Evolutionary conservation across 2,797 vertebrate genomes (phyloP).

Genomic region (Rhinophrynus dorsalis): DNA sequence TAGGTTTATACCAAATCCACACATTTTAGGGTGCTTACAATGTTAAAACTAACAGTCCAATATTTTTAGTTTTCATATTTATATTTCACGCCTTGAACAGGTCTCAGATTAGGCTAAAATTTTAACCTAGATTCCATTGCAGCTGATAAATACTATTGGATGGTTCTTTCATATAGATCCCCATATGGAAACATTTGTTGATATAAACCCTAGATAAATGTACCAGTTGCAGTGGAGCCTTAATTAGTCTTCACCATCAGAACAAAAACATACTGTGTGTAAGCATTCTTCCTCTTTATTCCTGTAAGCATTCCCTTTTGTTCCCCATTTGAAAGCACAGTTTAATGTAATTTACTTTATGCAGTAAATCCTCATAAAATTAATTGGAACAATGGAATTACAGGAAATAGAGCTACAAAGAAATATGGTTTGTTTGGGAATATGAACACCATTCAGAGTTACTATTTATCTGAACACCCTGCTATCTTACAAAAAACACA

Average conservation of each 20-base stretch:
- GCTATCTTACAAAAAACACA: slow-evolving; percentile 46
- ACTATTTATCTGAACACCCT: slow-evolving; percentile 26
- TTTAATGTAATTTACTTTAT: slow-evolving; percentile 35
- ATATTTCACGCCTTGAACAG: no score
- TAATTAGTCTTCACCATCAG: neutral
- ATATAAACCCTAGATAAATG: no score
- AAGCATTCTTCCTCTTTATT: neutral
- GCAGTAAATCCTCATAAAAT: slow-evolving; percentile 43
- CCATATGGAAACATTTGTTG: no score
- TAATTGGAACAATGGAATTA: slow-evolving; percentile 49
- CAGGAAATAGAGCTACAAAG: slow-evolving; percentile 31
- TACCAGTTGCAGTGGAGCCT: no score
- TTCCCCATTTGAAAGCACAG: slow-evolving; percentile 5
- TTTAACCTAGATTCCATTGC: no score
- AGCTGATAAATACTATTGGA: no score
- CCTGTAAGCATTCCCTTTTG: slow-evolving; percentile 22
- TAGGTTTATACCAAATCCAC: no score
- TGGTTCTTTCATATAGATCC: no score
- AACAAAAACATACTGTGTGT: slow-evolving; percentile 9
- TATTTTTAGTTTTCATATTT: no score
- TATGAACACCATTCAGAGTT: neutral
- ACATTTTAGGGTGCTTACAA: no score
- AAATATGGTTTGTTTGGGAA: slow-evolving; percentile 41
- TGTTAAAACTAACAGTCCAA: no score
- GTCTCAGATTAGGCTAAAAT: no score